phyloP scores from a whole-genome alignment of 2,888 invertebrate species.

The Spialia ferax region DNA sequence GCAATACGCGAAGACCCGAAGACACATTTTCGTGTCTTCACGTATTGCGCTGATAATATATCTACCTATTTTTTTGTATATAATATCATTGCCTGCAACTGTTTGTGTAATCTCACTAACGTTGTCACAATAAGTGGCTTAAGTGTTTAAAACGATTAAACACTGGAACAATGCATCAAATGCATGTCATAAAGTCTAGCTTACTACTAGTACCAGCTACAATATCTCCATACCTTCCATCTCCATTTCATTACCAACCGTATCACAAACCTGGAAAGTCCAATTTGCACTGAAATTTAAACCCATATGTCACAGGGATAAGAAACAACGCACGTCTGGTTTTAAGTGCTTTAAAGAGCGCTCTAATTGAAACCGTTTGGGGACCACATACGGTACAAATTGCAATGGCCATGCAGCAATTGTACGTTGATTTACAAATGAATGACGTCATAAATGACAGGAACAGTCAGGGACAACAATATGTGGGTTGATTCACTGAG shows the following conservation, averaged over 20 bases:
- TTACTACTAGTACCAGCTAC: constrained; percentile 21
- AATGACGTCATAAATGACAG: constrained; percentile 49
- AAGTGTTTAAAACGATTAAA: constrained; percentile 68
- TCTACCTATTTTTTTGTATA: too few species aligned
- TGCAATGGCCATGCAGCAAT: constrained; percentile 51
- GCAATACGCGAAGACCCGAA: too few species aligned
- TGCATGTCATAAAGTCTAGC: constrained; percentile 62
- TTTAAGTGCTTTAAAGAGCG: constrained; percentile 56
- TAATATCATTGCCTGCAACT: too few species aligned
- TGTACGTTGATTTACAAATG: constrained; percentile 52
- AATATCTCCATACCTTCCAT: constrained; percentile 17
- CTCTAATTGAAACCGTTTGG: constrained; percentile 15
- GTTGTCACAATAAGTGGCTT: constrained; percentile 66
- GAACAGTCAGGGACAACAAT: constrained; percentile 60
- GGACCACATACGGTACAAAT: constrained; percentile 36
- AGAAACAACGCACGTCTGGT: constrained; percentile 58
- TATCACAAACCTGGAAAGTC: constrained; percentile 42
- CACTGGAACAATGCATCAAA: constrained; percentile 60
- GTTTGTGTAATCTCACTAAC: constrained; percentile 42
- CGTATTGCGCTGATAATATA: too few species aligned
- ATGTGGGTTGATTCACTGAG: constrained; percentile 21
- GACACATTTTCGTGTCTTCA: too few species aligned
- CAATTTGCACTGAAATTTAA: constrained; percentile 53
- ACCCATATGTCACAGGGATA: constrained; percentile 54
- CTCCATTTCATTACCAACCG: background rate